A percentile compares a stretch with the other conserved stretches of the same genome.
These are phyloP conservation scores for Phrynocephalus forsythii DNA, from an alignment of 2,797 vertebrate genomes.

Conservation along the genomic window DNA sequence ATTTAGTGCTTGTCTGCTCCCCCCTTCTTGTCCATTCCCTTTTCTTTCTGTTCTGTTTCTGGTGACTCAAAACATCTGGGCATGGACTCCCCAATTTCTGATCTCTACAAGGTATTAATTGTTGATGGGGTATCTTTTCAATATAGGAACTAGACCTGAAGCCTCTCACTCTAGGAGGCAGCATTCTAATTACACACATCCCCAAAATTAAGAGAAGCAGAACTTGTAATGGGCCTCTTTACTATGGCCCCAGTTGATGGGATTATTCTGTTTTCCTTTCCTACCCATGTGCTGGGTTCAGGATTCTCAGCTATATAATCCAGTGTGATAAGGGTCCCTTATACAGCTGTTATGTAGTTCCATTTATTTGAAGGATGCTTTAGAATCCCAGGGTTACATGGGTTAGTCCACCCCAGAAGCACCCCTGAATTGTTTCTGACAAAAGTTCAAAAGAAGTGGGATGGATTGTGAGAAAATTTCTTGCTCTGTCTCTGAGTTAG, in stretches of 20 bases:
- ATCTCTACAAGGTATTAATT: neutral
- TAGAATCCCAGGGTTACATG: neutral
- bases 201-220: neutral
- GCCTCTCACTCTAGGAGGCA: neutral
- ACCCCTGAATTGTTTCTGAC: neutral
- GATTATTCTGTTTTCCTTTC: neutral
- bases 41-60: neutral
- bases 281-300: neutral
- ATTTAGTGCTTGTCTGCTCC: neutral
- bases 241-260: neutral
- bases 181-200: neutral
- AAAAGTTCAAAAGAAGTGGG: neutral
- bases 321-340: neutral
- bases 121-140: neutral
- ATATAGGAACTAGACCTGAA: neutral
- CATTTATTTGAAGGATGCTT: neutral
- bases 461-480: neutral
- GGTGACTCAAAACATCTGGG: neutral
- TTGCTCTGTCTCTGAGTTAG: neutral
- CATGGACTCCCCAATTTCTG: neutral
- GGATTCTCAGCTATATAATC: neutral
- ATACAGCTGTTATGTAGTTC: too few relatives aligned
- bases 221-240: neutral
- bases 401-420: neutral
- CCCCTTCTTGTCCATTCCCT: too few relatives aligned